Base-by-base conservation (phyloP, 2,888 invertebrate genomes). In the Drosophila paramelanica region DNA sequence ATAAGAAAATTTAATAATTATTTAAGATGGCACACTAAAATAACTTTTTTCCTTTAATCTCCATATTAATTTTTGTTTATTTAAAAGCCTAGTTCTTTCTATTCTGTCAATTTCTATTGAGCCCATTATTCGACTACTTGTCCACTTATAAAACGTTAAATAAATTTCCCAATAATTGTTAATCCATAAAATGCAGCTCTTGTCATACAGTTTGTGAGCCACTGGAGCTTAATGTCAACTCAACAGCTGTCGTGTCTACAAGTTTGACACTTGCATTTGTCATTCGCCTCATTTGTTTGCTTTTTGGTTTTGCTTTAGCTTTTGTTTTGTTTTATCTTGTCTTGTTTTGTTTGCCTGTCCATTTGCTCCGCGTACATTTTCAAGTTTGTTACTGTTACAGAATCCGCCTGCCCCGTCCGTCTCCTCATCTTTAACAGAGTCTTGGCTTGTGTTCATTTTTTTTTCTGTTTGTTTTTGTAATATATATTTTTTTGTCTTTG, bases 191-290 rank as follows among this genome's bases (percentile, higher is more conserved):
- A 36, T 25, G 41, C 11, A 7, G 33, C 36, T 42, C 43, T 23
- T 45, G 39, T 39, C 46, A 10, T 42, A 38, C 64, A 81, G 71
- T 67, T 72, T 73, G 51, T 14, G 68, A 69, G 77, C 49, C 62
- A 83, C 62, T 73, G 62, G 42, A 66, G 73, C 72, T 83, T 83
- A 81, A 60, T 79, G 81, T 85, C 81, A 71, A 46, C 64, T 67
- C 61, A 76, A 66, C 64, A 66, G 67, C 51, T 25, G 42, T 52
- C 55, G 59, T 60, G 64, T 58, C 56, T 66, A 61, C 60, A 73
- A 62, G 65, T 79, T 71, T 85, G 83, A 85, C 90, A 81, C 81
- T 81, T 85, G 83, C 83, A 79, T 79, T 88, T 83, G 88, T 77
- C 86, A 88, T 70, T 73, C 50, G 68, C 13, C 65, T 81, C 68